Conservation (phyloP, 2,113 vertebrate species). For the Pterocles gutturalis region DNA sequence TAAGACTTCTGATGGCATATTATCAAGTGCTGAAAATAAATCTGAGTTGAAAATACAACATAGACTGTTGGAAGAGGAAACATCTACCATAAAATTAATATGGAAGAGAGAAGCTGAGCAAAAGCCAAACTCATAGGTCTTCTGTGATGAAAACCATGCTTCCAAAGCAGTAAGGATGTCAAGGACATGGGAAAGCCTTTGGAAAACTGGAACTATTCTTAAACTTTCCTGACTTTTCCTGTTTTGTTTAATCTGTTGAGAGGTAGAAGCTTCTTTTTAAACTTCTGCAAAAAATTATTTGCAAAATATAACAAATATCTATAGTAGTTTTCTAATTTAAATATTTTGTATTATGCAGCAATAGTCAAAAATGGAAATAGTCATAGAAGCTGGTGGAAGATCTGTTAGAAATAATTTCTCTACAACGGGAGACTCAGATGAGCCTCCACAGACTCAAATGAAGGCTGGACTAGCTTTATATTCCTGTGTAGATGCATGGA, state of each 20-base stretch:
- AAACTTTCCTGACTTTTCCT: neutral
- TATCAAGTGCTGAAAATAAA: neutral
- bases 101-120: neutral
- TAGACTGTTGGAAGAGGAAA: neutral
- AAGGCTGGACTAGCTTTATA: neutral
- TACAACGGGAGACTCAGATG: fast-evolving
- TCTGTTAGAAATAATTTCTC: neutral
- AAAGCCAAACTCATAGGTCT: neutral
- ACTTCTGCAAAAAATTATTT: neutral
- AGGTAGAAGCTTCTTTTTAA: neutral
- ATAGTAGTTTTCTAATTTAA: neutral
- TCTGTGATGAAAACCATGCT: neutral
- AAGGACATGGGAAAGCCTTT: neutral
- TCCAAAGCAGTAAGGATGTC: neutral
- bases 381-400: neutral
- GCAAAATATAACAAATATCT: neutral
- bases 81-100: neutral
- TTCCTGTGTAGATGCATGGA: neutral
- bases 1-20: neutral
- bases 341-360: neutral
- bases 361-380: too few species aligned
- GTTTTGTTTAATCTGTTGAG: neutral
- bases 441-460: neutral
- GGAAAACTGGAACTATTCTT: neutral
- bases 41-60: neutral